Evolutionary conservation across 2,888 invertebrate genomes (phyloP).

Genomic region (Cristatella mucedo): DNA sequence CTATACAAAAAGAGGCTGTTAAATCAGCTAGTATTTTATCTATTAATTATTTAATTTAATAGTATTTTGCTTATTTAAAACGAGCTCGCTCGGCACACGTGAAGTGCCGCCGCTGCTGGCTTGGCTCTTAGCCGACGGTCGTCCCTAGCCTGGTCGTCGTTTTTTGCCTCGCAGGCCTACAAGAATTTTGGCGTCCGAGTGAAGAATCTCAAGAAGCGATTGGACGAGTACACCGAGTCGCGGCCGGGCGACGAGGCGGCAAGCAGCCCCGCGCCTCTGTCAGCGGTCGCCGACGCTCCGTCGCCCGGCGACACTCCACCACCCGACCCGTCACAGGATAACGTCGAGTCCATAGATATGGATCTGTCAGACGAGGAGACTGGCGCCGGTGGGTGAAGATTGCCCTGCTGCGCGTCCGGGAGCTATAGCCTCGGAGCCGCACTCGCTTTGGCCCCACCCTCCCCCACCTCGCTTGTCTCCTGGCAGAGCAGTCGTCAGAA

Average conservation of each 20-base stretch:
- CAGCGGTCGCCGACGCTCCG: conserved; percentile 53
- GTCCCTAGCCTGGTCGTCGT: neutral
- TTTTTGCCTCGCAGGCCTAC: conserved; percentile 57
- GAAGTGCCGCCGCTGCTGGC: no score
- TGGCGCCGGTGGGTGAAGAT: neutral
- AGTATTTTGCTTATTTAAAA: no score
- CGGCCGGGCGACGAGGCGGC: conserved; percentile 46
- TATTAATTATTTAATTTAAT: no score
- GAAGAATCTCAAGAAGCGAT: conserved; percentile 63
- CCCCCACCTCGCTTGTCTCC: no score
- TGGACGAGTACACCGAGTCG: conserved; percentile 61
- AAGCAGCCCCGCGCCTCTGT: conserved; percentile 46
- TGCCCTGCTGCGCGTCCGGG: no score
- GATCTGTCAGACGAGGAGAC: conserved; percentile 22
- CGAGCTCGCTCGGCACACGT: no score
- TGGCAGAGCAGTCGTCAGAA: no score
- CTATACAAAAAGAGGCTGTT: no score
- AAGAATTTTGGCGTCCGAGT: conserved; percentile 79
- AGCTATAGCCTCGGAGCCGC: no score
- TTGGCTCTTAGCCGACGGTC: neutral
- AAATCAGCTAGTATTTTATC: no score
- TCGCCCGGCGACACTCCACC: conserved; percentile 53
- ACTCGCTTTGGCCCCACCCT: no score
- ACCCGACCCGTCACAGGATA: conserved; percentile 16
- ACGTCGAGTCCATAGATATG: conserved; percentile 29